Evolutionary conservation across 37 sponge, comb jelly and placozoan species (phyloP).

Genomic region (Lycopodina hypogea): DNA sequence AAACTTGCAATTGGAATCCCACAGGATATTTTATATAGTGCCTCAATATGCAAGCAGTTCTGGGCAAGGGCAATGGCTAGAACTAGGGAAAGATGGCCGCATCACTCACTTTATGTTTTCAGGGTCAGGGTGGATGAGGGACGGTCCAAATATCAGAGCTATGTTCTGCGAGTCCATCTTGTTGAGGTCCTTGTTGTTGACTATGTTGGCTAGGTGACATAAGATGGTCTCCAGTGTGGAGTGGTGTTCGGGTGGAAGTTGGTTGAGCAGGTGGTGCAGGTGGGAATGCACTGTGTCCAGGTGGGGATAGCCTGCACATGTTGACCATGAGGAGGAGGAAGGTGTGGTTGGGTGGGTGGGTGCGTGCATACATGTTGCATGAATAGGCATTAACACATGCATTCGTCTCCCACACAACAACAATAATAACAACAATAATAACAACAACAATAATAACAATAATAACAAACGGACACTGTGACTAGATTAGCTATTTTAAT

Average conservation of each 20-base stretch:
- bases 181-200: slow-evolving; percentile 38
- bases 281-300: slow-evolving; percentile 5
- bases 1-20: no score
- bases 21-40: no score
- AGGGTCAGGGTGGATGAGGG: slow-evolving; percentile 59
- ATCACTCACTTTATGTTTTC: slow-evolving; percentile 28
- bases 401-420: not conserved
- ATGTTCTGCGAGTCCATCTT: slow-evolving; percentile 75
- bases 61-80: no score
- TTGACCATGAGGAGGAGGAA: not conserved
- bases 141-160: slow-evolving; percentile 76
- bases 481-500: not conserved
- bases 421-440: no score
- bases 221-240: slow-evolving; percentile 56
- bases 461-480: not conserved
- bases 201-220: slow-evolving; percentile 61
- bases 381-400: not conserved
- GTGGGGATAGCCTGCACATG: slow-evolving; percentile 13
- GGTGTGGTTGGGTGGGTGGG: not conserved
- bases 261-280: slow-evolving; percentile 29
- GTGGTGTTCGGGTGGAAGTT: slow-evolving; percentile 47
- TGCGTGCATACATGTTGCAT: not conserved
- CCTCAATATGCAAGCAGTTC: no score
- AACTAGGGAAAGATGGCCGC: no score
- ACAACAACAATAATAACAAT: not conserved